A percentile compares a stretch with the other conserved stretches of the same genome.
Conservation (phyloP, 2,888 invertebrate genomes). For the Tenthredo distinguenda region DNA sequence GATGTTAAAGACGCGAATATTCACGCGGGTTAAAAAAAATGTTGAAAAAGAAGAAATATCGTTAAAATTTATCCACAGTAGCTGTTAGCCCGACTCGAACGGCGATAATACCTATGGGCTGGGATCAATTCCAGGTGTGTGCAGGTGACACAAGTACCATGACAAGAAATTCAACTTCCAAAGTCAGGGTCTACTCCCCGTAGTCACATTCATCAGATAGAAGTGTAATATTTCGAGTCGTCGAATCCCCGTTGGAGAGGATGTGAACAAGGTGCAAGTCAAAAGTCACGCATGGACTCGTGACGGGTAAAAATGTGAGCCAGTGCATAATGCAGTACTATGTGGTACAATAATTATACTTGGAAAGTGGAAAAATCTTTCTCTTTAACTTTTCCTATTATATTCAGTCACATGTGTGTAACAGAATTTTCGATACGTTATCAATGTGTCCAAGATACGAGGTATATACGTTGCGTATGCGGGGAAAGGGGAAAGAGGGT, state of each 20-base stretch:
- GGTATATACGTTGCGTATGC: too few relatives aligned
- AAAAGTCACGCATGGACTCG: neutral
- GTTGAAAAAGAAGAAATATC: neutral
- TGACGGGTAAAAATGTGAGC: neutral
- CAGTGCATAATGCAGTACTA: neutral
- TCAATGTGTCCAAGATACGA: neutral
- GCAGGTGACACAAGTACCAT: neutral
- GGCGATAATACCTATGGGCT: neutral
- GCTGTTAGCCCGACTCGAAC: neutral
- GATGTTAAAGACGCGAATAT: neutral
- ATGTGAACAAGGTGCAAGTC: conserved; percentile 15
- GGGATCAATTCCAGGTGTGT: conserved; percentile 11
- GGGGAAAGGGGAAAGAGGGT: neutral
- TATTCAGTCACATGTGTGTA: too few relatives aligned
- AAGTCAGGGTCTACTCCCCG: neutral
- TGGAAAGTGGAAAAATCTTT: neutral
- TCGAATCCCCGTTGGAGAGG: neutral
- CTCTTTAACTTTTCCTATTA: neutral
- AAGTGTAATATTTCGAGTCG: neutral
- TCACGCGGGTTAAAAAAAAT: too few relatives aligned
- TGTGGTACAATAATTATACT: neutral
- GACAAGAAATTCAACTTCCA: conserved; percentile 6
- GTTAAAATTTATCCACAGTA: neutral
- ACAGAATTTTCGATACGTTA: neutral
- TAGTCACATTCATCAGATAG: neutral